These are phyloP conservation scores for Misgurnus anguillicaudatus DNA, from an alignment of 2,113 vertebrate species.

Conservation along the genomic window DNA sequence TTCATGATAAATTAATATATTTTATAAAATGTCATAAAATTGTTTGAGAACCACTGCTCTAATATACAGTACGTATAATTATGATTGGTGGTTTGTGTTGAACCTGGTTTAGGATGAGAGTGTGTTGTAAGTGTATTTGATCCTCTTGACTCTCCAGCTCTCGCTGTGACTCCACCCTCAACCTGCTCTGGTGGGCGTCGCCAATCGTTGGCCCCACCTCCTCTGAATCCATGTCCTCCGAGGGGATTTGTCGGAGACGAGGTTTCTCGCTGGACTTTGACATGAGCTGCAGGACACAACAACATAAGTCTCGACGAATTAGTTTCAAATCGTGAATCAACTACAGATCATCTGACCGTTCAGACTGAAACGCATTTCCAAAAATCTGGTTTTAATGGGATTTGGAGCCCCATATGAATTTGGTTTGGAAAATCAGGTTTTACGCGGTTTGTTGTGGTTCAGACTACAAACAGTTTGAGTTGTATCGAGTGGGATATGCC, in stretches of 20 bases:
- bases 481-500: too few species aligned
- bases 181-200: slow-evolving; percentile 59
- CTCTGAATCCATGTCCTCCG: slow-evolving; percentile 89
- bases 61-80: background rate
- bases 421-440: background rate
- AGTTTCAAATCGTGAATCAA: too few species aligned
- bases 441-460: background rate
- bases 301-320: background rate
- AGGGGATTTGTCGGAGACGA: slow-evolving; percentile 88
- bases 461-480: background rate
- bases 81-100: slow-evolving; percentile 8
- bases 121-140: slow-evolving; percentile 76
- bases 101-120: slow-evolving; percentile 80
- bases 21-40: too few species aligned
- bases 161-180: slow-evolving; percentile 60
- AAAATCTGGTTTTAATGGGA: background rate
- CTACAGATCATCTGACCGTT: background rate
- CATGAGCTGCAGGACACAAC: slow-evolving; percentile 72
- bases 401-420: background rate
- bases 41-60: too few species aligned
- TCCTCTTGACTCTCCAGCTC: slow-evolving; percentile 70
- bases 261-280: slow-evolving; percentile 89
- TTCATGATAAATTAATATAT: too few species aligned
- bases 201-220: slow-evolving; percentile 63
- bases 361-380: background rate